Evolutionary conservation across 1,140 invertebrate genomes (phyloP), one percentile per base, ranked within the genome.

Genomic region (Trachelipus rathkii): DNA sequence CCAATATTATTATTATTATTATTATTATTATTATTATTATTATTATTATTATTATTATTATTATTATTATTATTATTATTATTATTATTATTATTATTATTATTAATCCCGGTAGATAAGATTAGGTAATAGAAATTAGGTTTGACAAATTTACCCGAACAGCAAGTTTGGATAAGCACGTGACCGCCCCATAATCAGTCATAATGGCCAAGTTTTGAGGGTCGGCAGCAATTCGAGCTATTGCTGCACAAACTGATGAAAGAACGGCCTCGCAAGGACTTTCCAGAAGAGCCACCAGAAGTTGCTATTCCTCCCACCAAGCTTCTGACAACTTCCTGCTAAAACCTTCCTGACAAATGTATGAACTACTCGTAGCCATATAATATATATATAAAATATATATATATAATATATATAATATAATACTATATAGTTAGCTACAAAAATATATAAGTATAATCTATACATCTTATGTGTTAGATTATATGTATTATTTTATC

Each of bases 181-280:
- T n/a, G 10, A 97, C 94, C n/a, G 96, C 95, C 1, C 94, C 93
- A 82, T 97, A 93, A 87, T 97, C 96, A 15, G 94, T 96, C 15
- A 98, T 91, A 10, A 98, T 94, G 0, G 95, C 95, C 73, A 98
- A 86, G 86, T 97, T n/a, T n/a, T 97, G 95, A 44, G 90, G 88
- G 85, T 97, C 93, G 80, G 89, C 89, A 0, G 95, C 95, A 70
- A 97, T 95, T 71, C 92, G 91, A 33, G 33, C 0, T 92, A 19
- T 97, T 93, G 2, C 93, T 0, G 94, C 92, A 84, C 95, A 96
- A 0, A 94, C 92, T 2, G 93, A 92, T 0, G 93, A 92, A 10
- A 96, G 84, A 0, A 97, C 95, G 74, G 90, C 86, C 50, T 88
- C 89, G 82, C 96, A 90, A 23, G 90, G 87, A 0, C 92, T 95